These are phyloP conservation scores for Ceyx melanurus DNA, from an alignment of 2,113 vertebrate genomes.

Conservation along the genomic window DNA sequence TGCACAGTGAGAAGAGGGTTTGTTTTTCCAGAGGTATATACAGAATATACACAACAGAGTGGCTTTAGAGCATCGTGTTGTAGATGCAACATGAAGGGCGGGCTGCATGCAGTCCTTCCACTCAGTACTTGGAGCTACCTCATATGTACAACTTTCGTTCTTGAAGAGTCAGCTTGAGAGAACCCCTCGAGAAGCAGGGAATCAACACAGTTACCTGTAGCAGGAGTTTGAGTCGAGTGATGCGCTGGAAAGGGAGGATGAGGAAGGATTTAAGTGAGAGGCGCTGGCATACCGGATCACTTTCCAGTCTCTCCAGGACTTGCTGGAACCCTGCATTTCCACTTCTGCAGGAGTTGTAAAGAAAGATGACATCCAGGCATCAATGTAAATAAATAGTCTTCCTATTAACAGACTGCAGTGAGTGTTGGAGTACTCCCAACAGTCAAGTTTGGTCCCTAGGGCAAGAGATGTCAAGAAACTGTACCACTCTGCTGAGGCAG, in stretches of 20 bases:
- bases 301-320: constrained; percentile 88
- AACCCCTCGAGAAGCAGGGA: constrained; percentile 6
- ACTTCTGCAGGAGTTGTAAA: constrained; percentile 73
- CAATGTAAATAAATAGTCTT: background rate
- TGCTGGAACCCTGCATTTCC: constrained; percentile 85
- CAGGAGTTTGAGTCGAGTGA: constrained; percentile 93
- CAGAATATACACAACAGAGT: background rate
- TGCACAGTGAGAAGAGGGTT: background rate
- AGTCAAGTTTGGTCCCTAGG: background rate
- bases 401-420: background rate
- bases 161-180: background rate
- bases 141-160: background rate
- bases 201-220: constrained; percentile 83
- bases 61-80: background rate
- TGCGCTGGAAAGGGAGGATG: constrained; percentile 95
- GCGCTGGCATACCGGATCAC: constrained; percentile 87
- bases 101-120: background rate
- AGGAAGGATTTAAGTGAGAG: constrained; percentile 96
- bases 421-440: background rate
- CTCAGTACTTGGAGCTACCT: background rate
- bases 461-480: background rate
- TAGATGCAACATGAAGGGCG: background rate
- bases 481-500: background rate
- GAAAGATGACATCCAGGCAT: background rate
- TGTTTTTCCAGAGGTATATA: background rate